Evolutionary conservation across 2,797 vertebrate species (phyloP).

Genomic region (Parauchenoglanis punctatus): DNA sequence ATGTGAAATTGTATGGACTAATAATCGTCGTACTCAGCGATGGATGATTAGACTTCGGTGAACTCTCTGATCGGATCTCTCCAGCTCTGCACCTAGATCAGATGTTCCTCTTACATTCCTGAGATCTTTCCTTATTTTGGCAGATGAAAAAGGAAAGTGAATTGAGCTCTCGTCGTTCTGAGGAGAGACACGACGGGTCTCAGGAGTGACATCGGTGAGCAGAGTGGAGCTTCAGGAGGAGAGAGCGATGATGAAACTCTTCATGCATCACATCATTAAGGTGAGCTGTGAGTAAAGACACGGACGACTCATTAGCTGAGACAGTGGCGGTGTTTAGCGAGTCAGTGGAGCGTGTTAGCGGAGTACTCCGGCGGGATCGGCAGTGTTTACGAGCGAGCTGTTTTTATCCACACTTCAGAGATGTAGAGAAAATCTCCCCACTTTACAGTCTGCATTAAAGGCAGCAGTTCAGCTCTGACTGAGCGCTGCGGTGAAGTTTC

Average conservation of each 20-base stretch:
- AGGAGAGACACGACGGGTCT: neutral
- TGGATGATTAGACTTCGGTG: neutral
- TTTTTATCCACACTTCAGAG: constrained; percentile 67
- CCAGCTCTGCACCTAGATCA: neutral
- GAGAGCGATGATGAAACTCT: constrained; percentile 45
- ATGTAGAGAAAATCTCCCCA: constrained; percentile 54
- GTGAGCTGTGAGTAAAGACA: constrained; percentile 51
- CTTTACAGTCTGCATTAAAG: constrained; percentile 55
- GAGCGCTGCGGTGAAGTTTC: neutral
- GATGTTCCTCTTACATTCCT: neutral
- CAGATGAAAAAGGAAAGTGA: neutral
- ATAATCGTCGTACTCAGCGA: neutral
- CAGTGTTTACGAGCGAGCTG: constrained; percentile 58
- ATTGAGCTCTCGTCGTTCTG: neutral
- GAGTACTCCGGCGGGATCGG: neutral
- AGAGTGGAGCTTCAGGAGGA: neutral
- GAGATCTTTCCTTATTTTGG: neutral
- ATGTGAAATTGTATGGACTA: neutral
- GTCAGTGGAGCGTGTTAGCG: neutral
- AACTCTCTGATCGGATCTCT: neutral
- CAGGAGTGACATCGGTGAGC: neutral
- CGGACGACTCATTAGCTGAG: constrained; percentile 57
- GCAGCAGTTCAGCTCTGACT: constrained; percentile 60
- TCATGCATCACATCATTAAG: constrained; percentile 52
- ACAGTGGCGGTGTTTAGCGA: constrained; percentile 55